phyloP scores from a whole-genome alignment of 2,797 vertebrate species.

The Ptychobarbus kaznakovi region DNA sequence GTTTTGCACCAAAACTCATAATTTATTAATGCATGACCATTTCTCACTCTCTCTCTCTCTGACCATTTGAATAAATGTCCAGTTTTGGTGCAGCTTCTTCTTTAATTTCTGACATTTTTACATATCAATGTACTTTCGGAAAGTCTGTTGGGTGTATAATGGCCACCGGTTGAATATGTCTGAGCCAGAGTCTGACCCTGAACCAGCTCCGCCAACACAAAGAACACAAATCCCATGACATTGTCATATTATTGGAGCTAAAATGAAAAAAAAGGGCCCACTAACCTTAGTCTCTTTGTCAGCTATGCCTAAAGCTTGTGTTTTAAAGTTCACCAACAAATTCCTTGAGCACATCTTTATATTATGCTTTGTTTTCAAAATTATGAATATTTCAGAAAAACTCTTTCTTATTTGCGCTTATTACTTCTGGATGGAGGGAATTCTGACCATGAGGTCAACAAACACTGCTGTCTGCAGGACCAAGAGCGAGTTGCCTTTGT shows the following conservation, averaged over 20 bases:
- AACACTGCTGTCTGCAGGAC: not conserved
- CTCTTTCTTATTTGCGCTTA: not conserved
- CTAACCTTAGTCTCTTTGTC: not conserved
- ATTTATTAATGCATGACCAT: not conserved
- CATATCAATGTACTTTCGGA: not conserved
- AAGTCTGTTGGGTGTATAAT: not conserved
- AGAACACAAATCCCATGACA: not conserved
- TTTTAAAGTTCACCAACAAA: not conserved
- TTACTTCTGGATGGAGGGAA: not conserved
- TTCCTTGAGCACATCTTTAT: not conserved
- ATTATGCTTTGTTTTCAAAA: not conserved
- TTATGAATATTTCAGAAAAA: slow-evolving; percentile 3
- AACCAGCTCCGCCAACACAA: not conserved
- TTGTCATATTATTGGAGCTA: not conserved
- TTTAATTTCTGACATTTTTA: not conserved
- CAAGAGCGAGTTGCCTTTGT: not conserved
- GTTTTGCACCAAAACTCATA: not conserved
- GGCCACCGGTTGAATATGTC: not conserved
- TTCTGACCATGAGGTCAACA: not conserved
- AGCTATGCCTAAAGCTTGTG: not conserved
- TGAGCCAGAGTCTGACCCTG: not conserved
- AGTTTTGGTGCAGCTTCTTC: not conserved
- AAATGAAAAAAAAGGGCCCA: not conserved
- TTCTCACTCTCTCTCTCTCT: not conserved
- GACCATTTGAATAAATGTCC: not conserved